phyloP scores from a whole-genome alignment of 2,797 vertebrate genomes.

The Naso thynnoides region DNA sequence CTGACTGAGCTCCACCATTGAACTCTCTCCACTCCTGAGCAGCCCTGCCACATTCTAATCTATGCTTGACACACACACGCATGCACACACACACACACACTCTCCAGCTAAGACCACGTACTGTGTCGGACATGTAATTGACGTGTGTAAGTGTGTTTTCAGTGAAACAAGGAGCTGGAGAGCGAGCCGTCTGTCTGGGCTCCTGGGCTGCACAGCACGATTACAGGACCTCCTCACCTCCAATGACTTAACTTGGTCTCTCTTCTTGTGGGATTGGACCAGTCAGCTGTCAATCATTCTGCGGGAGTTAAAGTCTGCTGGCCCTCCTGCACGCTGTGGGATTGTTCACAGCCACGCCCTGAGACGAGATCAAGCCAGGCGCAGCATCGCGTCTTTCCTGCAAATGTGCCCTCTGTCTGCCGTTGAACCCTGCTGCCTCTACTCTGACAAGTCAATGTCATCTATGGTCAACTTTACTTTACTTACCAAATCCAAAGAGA shows the following conservation, averaged over 20 bases:
- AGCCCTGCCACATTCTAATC: constrained; percentile 38
- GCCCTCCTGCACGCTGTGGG: too few relatives aligned
- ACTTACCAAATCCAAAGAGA: too few relatives aligned
- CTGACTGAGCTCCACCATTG: constrained; percentile 48
- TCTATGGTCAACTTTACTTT: too few relatives aligned
- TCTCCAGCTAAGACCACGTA: constrained; percentile 16
- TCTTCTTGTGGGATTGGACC: constrained; percentile 17
- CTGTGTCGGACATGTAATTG: constrained; percentile 11
- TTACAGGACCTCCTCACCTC: constrained; percentile 37
- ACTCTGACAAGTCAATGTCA: too few relatives aligned
- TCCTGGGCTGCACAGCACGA: constrained; percentile 33
- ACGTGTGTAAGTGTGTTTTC: constrained; percentile 30
- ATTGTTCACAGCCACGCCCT: not conserved
- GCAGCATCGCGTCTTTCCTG: not conserved
- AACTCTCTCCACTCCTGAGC: constrained; percentile 41
- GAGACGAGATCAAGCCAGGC: not conserved
- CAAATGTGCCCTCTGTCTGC: not conserved
- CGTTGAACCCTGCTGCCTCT: not conserved
- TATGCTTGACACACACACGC: constrained; percentile 19
- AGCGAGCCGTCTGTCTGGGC: constrained; percentile 15
- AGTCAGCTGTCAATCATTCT: constrained; percentile 42
- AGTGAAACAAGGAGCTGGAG: constrained; percentile 2
- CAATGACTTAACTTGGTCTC: constrained; percentile 48
- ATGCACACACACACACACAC: constrained; percentile 12
- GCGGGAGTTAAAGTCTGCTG: constrained; percentile 10